Evolutionary conservation across 64 coral and sea anemone species (phyloP).

Genomic region (Catalaphyllia jardinei): DNA sequence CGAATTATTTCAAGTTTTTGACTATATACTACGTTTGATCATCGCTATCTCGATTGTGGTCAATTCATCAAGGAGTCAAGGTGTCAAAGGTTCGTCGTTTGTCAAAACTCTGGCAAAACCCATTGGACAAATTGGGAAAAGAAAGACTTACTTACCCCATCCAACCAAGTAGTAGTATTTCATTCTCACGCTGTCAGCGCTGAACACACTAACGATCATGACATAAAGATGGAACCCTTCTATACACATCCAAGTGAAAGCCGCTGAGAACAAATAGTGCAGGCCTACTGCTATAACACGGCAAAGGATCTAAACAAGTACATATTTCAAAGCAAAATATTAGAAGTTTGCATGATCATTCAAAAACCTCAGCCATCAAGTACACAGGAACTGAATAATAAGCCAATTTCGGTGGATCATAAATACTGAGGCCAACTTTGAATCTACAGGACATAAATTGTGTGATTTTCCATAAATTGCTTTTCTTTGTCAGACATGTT

Average conservation of each 20-base stretch:
- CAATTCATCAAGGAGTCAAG: no score
- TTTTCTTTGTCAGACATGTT: no score
- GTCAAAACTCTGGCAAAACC: background rate
- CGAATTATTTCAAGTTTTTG: no score
- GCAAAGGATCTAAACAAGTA: slow-evolving; percentile 18
- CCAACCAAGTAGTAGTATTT: slow-evolving; percentile 46
- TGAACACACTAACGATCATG: slow-evolving; percentile 37
- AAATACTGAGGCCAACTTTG: no score
- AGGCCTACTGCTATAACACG: slow-evolving; percentile 1
- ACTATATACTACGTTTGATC: no score
- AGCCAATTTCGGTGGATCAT: no score
- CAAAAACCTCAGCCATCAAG: background rate
- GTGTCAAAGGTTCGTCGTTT: no score
- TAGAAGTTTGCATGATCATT: background rate
- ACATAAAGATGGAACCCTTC: slow-evolving; percentile 59
- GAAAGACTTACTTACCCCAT: slow-evolving; percentile 17
- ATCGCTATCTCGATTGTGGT: no score
- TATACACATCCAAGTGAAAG: slow-evolving; percentile 52
- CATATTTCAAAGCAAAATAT: background rate
- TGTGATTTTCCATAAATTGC: no score
- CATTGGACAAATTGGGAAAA: no score
- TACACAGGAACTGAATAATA: background rate
- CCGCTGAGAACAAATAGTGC: slow-evolving; percentile 40
- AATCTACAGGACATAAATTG: no score
- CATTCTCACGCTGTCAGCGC: slow-evolving; percentile 38